These are phyloP conservation scores for Xylocampa areola DNA, from an alignment of 2,888 invertebrate species.

Conservation along the genomic window DNA sequence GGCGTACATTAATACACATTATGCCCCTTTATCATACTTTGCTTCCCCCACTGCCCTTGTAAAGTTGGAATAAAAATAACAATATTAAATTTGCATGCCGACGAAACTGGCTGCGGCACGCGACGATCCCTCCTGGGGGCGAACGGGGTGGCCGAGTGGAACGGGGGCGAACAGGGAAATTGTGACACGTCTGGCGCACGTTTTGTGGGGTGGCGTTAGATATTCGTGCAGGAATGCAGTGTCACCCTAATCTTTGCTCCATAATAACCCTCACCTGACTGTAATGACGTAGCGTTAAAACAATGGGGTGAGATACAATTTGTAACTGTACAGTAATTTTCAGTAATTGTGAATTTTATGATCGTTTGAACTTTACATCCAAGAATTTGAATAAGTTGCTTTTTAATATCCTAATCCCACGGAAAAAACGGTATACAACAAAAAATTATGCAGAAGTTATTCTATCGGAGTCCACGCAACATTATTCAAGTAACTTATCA, in stretches of 20 bases:
- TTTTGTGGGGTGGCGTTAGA: constrained; percentile 64
- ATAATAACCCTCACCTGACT: constrained; percentile 64
- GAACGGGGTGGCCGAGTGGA: constrained; percentile 34
- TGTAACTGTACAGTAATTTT: constrained; percentile 21
- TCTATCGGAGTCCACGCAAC: constrained; percentile 30
- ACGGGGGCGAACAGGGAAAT: constrained; percentile 60
- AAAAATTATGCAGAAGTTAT: constrained; percentile 16
- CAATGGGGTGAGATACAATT: constrained; percentile 47
- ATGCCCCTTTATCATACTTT: constrained; percentile 75
- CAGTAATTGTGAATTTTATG: constrained; percentile 4
- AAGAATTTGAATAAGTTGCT: constrained; percentile 16
- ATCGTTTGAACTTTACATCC: too few relatives aligned
- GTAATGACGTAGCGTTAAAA: constrained; percentile 53
- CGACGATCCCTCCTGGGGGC: constrained; percentile 57
- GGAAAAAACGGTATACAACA: constrained; percentile 14
- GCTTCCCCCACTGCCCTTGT: constrained; percentile 86
- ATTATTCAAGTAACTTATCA: constrained; percentile 30
- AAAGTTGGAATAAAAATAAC: constrained; percentile 84
- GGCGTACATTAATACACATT: constrained; percentile 59
- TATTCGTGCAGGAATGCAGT: constrained; percentile 83
- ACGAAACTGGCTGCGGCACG: constrained; percentile 74
- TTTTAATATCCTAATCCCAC: constrained; percentile 22
- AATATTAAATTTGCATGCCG: constrained; percentile 87
- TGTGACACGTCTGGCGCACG: constrained; percentile 72
- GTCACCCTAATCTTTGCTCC: constrained; percentile 71